phyloP scores from a whole-genome alignment of 2,888 invertebrate genomes.

The Synergus japonicus region DNA sequence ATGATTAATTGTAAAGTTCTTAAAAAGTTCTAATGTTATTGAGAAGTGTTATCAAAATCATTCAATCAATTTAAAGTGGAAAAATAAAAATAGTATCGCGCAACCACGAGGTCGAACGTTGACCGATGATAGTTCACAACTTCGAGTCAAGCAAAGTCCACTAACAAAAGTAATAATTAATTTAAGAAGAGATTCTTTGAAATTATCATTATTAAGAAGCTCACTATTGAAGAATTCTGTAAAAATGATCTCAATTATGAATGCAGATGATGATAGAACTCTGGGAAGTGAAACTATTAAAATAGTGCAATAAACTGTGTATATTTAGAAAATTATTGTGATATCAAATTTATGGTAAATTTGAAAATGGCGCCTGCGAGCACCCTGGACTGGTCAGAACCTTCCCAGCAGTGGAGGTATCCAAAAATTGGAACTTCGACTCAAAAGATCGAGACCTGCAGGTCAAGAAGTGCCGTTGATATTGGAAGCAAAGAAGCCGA shows the following conservation, averaged over 20 bases:
- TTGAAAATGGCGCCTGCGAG: conserved; percentile 71
- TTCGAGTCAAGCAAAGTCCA: conserved; percentile 18
- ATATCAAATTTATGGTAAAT: not conserved
- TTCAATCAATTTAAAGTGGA: not conserved
- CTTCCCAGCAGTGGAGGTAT: conserved; percentile 73
- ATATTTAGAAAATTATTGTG: not conserved
- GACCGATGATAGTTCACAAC: conserved; percentile 16
- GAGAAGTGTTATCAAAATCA: not conserved
- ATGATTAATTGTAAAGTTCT: not conserved
- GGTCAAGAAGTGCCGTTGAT: conserved; percentile 67
- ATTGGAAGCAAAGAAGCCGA: conserved; percentile 66
- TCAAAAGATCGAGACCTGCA: conserved; percentile 56
- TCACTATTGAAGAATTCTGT: not conserved
- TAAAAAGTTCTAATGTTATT: not conserved
- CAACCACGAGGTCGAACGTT: conserved; percentile 29
- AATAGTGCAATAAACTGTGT: not conserved
- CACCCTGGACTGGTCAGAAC: conserved; percentile 73
- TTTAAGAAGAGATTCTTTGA: not conserved
- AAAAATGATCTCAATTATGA: conserved; percentile 1
- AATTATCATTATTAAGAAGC: not conserved
- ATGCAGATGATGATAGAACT: conserved; percentile 7
- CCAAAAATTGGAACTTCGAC: conserved; percentile 62
- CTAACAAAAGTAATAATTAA: not conserved
- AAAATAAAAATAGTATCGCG: not conserved
- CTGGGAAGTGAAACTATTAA: not conserved